Conservation (phyloP, 2,113 vertebrate species). For the Theristicus caerulescens region DNA sequence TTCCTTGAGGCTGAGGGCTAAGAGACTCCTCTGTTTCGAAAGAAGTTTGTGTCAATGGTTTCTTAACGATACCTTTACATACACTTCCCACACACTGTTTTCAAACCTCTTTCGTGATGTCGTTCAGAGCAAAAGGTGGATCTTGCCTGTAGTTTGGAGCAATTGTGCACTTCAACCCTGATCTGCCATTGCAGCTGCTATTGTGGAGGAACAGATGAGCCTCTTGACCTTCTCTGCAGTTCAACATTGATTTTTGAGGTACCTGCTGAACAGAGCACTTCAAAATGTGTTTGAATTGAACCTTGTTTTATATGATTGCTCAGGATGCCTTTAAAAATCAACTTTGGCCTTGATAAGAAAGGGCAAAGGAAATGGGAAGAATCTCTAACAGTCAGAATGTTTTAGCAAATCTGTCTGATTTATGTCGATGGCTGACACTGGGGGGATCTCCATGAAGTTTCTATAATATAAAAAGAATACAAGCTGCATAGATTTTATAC, state of each 20-base stretch:
- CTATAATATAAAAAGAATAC: not conserved
- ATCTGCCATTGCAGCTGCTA: not conserved
- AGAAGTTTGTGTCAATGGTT: not conserved
- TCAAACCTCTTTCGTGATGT: not conserved
- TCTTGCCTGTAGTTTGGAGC: not conserved
- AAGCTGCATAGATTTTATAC: not conserved
- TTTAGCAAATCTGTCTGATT: not conserved
- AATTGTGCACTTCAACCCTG: not conserved
- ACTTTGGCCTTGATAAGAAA: not conserved
- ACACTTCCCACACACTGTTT: not conserved
- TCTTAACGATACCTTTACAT: not conserved
- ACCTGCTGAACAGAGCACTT: not conserved
- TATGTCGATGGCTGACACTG: not conserved
- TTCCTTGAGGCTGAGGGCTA: not conserved
- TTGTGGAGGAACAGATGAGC: not conserved
- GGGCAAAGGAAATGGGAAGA: not conserved
- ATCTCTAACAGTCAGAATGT: not conserved
- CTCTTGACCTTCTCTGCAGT: not conserved
- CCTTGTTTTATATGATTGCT: not conserved
- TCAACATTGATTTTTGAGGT: not conserved
- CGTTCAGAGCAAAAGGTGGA: not conserved
- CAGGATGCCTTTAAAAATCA: not conserved
- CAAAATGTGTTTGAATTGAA: not conserved
- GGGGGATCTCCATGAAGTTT: not conserved
- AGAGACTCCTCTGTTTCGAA: not conserved